phyloP scores from a whole-genome alignment of 2,113 vertebrate species.

The Zapornia atra region DNA sequence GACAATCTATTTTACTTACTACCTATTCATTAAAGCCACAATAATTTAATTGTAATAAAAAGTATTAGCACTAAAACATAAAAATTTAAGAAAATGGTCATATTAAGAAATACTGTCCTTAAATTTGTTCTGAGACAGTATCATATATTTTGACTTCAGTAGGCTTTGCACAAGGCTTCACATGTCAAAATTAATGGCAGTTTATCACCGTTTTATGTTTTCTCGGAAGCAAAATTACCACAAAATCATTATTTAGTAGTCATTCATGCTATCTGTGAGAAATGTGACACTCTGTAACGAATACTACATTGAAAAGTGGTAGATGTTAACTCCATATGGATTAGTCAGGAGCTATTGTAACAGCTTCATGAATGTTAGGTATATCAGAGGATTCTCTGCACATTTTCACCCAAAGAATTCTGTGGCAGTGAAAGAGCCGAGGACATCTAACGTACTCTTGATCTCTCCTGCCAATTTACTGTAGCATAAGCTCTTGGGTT shows the following conservation, averaged over 20 bases:
- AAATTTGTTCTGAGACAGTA: neutral
- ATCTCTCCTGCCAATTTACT: neutral
- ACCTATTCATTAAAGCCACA: neutral
- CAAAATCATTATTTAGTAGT: neutral
- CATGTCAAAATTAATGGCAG: neutral
- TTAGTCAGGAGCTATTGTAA: neutral
- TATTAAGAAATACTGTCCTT: neutral
- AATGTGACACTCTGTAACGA: neutral
- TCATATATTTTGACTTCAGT: neutral
- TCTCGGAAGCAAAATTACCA: neutral
- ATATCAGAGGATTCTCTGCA: neutral
- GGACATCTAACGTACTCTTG: neutral
- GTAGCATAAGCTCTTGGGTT: fast-evolving
- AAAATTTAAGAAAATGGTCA: neutral
- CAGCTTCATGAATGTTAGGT: neutral
- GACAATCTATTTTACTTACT: neutral
- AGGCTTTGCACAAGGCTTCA: neutral
- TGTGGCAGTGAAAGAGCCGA: neutral
- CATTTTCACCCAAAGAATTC: neutral
- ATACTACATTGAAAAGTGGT: neutral
- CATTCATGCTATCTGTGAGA: neutral
- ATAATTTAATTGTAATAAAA: neutral
- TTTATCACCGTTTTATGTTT: neutral
- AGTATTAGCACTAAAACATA: neutral
- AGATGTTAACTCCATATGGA: neutral